Conservation (phyloP, 2,113 vertebrate genomes). For the Taurulus bubalis region DNA sequence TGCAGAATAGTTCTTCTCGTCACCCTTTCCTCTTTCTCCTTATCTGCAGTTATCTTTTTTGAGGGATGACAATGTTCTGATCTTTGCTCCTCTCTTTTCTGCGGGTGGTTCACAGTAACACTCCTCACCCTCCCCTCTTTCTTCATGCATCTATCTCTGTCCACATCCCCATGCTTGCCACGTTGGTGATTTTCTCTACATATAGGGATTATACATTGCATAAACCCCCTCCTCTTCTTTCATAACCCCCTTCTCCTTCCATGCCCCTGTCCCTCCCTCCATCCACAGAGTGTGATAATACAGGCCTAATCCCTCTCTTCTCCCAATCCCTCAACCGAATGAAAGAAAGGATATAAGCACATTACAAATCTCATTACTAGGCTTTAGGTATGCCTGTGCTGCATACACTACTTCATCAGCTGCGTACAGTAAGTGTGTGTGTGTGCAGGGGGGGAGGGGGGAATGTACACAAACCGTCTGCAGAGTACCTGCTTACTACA, state of each 20-base stretch:
- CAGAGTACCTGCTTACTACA: not conserved
- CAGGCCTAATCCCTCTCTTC: slow-evolving; percentile 78
- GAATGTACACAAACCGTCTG: not conserved
- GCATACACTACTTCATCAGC: slow-evolving; percentile 58
- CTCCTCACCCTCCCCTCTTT: not conserved
- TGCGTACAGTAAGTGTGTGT: slow-evolving; percentile 40
- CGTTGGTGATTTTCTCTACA: slow-evolving; percentile 17
- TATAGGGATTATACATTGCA: slow-evolving; percentile 44
- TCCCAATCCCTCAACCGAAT: slow-evolving; percentile 74
- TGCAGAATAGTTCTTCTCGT: not conserved
- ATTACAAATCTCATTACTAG: slow-evolving; percentile 81
- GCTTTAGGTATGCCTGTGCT: slow-evolving; percentile 70
- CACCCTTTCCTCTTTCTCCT: not conserved
- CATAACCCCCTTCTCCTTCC: slow-evolving; percentile 60
- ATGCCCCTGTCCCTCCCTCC: slow-evolving; percentile 51
- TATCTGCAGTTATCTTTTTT: not conserved
- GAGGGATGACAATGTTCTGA: not conserved
- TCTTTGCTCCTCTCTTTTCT: slow-evolving; percentile 19
- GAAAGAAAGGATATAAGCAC: slow-evolving; percentile 79
- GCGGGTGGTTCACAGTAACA: not conserved
- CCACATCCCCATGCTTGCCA: not conserved
- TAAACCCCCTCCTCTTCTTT: slow-evolving; percentile 39
- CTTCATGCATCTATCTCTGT: not conserved
- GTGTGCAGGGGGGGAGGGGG: not conserved
- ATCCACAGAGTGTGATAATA: slow-evolving; percentile 74